phyloP scores from a whole-genome alignment of 64 coral and sea anemone species.

The Montipora sp. region DNA sequence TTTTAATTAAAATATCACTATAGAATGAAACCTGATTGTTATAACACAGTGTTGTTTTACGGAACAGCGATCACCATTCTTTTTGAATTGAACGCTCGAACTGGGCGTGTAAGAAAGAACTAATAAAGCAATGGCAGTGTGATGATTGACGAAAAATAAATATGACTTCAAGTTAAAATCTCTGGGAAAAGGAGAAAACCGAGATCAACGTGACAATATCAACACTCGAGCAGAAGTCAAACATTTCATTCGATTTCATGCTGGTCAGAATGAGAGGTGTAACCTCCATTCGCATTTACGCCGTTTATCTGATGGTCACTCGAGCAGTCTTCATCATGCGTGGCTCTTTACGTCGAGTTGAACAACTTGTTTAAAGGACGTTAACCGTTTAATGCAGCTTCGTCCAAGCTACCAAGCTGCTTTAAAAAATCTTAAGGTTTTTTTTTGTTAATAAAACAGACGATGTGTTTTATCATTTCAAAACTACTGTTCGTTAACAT shows the following conservation, averaged over 20 bases:
- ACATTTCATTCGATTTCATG: neutral
- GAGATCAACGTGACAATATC: neutral
- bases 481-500: neutral
- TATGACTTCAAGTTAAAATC: neutral
- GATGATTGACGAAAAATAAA: neutral
- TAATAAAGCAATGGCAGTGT: neutral
- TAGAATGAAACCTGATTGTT: neutral
- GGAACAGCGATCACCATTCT: neutral
- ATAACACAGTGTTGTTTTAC: no score
- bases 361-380: no score
- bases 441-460: neutral
- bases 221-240: neutral
- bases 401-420: neutral
- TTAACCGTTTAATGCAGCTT: neutral
- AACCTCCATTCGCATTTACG: neutral
- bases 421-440: neutral
- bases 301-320: neutral
- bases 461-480: no score
- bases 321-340: neutral
- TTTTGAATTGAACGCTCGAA: neutral
- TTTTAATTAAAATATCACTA: neutral
- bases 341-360: neutral
- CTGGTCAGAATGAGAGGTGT: neutral
- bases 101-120: no score
- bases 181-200: neutral